phyloP scores from a whole-genome alignment of 2,797 vertebrate genomes.

The Channa striata region DNA sequence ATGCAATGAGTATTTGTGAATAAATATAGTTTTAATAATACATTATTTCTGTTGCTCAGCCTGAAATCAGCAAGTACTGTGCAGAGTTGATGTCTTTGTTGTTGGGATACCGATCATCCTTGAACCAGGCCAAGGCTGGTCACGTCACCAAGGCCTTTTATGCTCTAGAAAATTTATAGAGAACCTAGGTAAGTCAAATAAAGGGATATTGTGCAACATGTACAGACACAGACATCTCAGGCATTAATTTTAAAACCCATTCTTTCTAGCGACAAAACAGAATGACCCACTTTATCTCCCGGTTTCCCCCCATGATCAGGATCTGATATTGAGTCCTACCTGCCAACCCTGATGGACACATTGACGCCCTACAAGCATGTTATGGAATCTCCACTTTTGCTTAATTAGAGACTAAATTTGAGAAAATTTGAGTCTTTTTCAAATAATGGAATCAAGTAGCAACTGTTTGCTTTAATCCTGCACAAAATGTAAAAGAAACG shows the following conservation, averaged over 20 bases:
- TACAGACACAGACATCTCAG: not conserved
- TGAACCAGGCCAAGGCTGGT: conserved; percentile 84
- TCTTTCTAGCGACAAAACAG: not conserved
- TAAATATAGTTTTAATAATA: too few relatives aligned
- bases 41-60: conserved; percentile 71
- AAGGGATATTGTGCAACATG: too few relatives aligned
- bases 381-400: too few relatives aligned
- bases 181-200: conserved; percentile 93
- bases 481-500: too few relatives aligned
- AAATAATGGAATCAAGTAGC: too few relatives aligned
- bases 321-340: conserved; percentile 88
- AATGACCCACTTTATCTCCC: not conserved
- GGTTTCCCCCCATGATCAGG: conserved; percentile 71
- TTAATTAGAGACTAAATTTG: too few relatives aligned
- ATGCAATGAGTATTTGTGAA: conserved; percentile 68
- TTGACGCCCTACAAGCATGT: too few relatives aligned
- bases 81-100: conserved; percentile 90
- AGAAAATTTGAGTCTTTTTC: too few relatives aligned
- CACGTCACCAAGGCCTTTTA: conserved; percentile 93
- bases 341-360: conserved; percentile 91
- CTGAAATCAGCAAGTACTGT: conserved; percentile 89
- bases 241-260: not conserved
- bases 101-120: conserved; percentile 87
- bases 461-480: too few relatives aligned
- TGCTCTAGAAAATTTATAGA: conserved; percentile 94